These are phyloP conservation scores for Sebastes dallii DNA, from an alignment of 2,797 vertebrate species.

Conservation along the genomic window DNA sequence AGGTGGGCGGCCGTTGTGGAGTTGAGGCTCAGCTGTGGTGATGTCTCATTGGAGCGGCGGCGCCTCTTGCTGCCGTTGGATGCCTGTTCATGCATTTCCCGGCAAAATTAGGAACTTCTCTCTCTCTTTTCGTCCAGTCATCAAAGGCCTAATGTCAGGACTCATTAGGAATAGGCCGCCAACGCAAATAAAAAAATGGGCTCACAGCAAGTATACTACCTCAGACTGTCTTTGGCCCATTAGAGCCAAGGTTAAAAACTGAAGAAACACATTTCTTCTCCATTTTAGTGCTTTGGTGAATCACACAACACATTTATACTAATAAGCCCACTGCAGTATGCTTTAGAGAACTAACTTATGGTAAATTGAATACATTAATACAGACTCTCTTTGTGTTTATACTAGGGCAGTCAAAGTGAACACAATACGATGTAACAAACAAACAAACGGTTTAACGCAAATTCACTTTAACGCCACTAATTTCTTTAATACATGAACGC, in stretches of 20 bases:
- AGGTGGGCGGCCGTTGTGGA: constrained; percentile 13
- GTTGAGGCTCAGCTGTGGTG: constrained; percentile 20
- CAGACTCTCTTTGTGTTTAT: not conserved
- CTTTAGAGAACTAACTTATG: not conserved
- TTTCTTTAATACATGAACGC: no score
- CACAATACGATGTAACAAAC: no score
- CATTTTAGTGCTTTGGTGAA: constrained; percentile 13
- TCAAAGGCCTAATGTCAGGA: constrained; percentile 57
- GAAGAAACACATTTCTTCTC: not conserved
- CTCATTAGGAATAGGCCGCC: constrained; percentile 43
- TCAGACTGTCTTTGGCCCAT: constrained; percentile 14
- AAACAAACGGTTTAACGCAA: no score
- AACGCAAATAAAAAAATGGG: constrained; percentile 19
- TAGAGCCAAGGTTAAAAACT: constrained; percentile 14
- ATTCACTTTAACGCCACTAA: no score
- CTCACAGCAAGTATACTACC: not conserved
- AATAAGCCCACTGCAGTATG: not conserved
- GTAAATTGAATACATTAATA: not conserved
- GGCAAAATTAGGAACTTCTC: constrained; percentile 45
- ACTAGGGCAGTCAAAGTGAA: no score
- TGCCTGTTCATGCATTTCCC: constrained; percentile 36
- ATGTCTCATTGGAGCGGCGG: constrained; percentile 34
- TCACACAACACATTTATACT: not conserved
- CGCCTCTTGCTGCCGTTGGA: constrained; percentile 23
- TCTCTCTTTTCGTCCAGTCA: constrained; percentile 31